Percentiles rank a stretch among this genome's conserved stretches.
phyloP scores from a whole-genome alignment of 2,797 vertebrate species.

The Chromobotia macracanthus region DNA sequence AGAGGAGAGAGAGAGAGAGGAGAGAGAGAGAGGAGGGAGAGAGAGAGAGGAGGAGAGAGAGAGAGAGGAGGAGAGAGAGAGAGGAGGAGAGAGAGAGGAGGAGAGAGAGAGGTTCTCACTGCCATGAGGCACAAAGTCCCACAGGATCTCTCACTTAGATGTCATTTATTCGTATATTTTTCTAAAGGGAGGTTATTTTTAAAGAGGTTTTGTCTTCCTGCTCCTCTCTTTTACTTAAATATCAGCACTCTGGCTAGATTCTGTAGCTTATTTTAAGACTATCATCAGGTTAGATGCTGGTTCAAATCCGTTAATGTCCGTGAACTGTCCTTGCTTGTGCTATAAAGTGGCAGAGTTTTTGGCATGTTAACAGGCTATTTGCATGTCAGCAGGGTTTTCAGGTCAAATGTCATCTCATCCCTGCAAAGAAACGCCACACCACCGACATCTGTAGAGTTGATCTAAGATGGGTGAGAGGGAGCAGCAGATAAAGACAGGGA shows the following conservation, averaged over 20 bases:
- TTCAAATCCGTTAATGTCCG: not conserved
- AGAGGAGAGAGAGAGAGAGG: no score
- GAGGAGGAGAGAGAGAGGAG: constrained; percentile 8
- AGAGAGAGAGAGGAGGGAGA: no score
- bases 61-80: no score
- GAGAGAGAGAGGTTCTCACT: constrained; percentile 1
- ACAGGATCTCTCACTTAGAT: constrained; percentile 32
- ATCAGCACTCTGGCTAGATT: not conserved
- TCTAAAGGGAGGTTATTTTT: not conserved
- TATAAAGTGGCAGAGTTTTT: not conserved
- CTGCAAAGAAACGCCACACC: constrained; percentile 4
- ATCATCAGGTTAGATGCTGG: not conserved
- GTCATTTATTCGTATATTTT: constrained; percentile 2
- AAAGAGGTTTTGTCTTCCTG: no score
- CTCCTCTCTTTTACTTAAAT: not conserved
- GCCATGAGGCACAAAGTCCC: constrained; percentile 31
- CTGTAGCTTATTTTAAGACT: not conserved
- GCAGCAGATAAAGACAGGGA: not conserved
- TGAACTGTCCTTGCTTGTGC: not conserved
- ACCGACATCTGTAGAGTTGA: not conserved
- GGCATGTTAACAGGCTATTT: not conserved
- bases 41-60: no score
- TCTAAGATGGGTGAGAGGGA: constrained; percentile 4
- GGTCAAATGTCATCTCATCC: constrained; percentile 6
- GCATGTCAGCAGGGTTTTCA: not conserved